Evolutionary conservation across 1,140 invertebrate genomes (phyloP).

Genomic region (Cecropterus lyciades): DNA sequence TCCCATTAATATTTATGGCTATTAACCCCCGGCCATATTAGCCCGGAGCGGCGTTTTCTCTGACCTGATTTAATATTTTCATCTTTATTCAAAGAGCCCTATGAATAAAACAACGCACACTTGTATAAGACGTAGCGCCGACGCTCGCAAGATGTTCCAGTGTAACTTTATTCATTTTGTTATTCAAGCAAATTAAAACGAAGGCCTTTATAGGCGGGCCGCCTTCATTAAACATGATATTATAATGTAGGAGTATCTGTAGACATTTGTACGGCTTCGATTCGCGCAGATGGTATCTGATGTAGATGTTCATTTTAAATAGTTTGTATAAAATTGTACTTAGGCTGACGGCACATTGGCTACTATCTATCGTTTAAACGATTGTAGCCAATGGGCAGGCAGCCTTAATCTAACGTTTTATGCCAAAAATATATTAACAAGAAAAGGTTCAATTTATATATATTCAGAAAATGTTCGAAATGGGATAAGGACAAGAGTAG

Average conservation of each 20-base stretch:
- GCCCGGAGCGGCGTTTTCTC: slow-evolving; percentile 55
- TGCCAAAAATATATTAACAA: no score
- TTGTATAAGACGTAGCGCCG: slow-evolving; percentile 53
- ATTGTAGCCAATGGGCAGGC: no score
- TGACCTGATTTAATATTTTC: slow-evolving; percentile 74
- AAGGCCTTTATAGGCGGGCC: slow-evolving; percentile 30
- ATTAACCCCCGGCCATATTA: slow-evolving; percentile 68
- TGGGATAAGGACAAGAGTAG: no score
- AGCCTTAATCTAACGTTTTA: no score
- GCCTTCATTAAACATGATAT: slow-evolving; percentile 25
- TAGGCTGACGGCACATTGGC: no score
- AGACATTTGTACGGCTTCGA: slow-evolving; percentile 5
- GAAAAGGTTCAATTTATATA: no score
- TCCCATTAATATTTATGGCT: slow-evolving; percentile 72
- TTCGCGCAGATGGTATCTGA: not conserved
- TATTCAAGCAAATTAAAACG: slow-evolving; percentile 64
- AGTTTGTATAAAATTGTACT: no score
- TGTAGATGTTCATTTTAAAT: not conserved
- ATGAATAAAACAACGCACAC: slow-evolving; percentile 77
- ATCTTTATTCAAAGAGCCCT: slow-evolving; percentile 79
- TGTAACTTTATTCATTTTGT: slow-evolving; percentile 68
- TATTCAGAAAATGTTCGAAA: no score
- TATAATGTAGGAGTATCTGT: slow-evolving; percentile 3
- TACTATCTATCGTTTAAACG: no score
- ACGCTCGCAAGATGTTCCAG: slow-evolving; percentile 58